Percentiles rank a stretch among this genome's conserved stretches.
These are phyloP conservation scores for Caenorhabditis virilis DNA, from an alignment of 2,888 invertebrate species.

Conservation along the genomic window DNA sequence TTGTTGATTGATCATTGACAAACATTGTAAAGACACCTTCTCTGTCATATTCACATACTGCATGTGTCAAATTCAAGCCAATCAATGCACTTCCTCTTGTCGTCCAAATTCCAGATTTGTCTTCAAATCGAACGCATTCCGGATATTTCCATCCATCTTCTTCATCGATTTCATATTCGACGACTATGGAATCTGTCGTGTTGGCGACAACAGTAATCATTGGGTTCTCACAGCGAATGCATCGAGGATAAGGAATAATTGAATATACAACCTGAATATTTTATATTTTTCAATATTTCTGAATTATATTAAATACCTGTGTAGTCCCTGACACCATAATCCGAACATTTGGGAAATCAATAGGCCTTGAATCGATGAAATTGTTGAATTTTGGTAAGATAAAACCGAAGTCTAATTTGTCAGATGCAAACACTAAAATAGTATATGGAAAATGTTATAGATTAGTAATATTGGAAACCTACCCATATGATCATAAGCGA, in stretches of 20 bases:
- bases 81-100: slow-evolving; percentile 44
- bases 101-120: slow-evolving; percentile 38
- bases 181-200: slow-evolving; percentile 39
- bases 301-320: slow-evolving; percentile 2
- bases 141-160: slow-evolving; percentile 60
- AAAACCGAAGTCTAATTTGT: slow-evolving; percentile 43
- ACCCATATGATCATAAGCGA: slow-evolving; percentile 50
- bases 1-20: slow-evolving; percentile 37
- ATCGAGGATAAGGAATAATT: slow-evolving; percentile 41
- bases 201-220: slow-evolving; percentile 40
- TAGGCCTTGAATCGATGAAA: slow-evolving; percentile 47
- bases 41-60: slow-evolving; percentile 54
- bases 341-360: slow-evolving; percentile 25
- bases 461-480: too few relatives aligned
- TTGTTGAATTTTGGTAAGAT: slow-evolving; percentile 54
- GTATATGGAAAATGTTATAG: too few relatives aligned
- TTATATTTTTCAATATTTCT: not conserved
- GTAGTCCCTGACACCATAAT: slow-evolving; percentile 29
- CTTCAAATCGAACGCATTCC: slow-evolving; percentile 54
- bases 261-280: slow-evolving; percentile 41
- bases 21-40: slow-evolving; percentile 59
- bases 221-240: slow-evolving; percentile 42
- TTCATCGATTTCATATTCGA: slow-evolving; percentile 50
- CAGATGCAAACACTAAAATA: slow-evolving; percentile 48
- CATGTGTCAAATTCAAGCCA: slow-evolving; percentile 63